Percentiles rank a stretch among this genome's conserved stretches.
phyloP scores from a whole-genome alignment of 2,797 vertebrate genomes.

The Anabas testudineus region DNA sequence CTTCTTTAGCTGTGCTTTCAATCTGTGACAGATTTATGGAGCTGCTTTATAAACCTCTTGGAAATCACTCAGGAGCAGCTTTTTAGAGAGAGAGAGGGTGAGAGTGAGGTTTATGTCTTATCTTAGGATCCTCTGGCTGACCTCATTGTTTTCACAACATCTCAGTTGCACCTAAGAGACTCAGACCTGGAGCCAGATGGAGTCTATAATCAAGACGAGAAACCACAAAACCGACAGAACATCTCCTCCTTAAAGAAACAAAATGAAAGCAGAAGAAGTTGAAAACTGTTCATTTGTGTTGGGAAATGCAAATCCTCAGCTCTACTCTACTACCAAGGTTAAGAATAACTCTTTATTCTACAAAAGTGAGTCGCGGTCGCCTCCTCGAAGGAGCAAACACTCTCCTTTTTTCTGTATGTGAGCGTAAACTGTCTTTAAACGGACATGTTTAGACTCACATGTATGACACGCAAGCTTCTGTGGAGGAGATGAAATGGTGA shows the following conservation, averaged over 20 bases:
- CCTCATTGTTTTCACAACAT: conserved; percentile 55
- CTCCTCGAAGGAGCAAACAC: no score
- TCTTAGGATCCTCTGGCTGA: conserved; percentile 51
- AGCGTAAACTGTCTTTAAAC: neutral
- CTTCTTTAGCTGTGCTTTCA: conserved; percentile 40
- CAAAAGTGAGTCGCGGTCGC: no score
- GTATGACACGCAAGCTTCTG: conserved; percentile 10
- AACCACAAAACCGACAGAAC: neutral
- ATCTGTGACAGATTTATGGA: conserved; percentile 72
- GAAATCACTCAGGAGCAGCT: conserved; percentile 70
- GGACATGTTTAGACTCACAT: conserved; percentile 22
- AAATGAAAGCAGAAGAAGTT: neutral
- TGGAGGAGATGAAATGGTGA: conserved; percentile 15
- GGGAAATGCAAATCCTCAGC: no score
- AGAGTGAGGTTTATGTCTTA: conserved; percentile 17
- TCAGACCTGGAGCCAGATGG: conserved; percentile 11
- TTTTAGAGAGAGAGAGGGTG: conserved; percentile 38
- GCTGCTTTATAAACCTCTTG: conserved; percentile 61
- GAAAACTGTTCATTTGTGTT: no score
- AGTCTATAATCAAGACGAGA: neutral
- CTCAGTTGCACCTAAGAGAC: conserved; percentile 51
- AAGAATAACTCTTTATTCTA: no score
- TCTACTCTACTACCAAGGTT: no score
- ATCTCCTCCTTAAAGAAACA: neutral
- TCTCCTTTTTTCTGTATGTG: neutral